phyloP scores from a whole-genome alignment of 2,797 vertebrate species.

The Myotis pilosus region DNA sequence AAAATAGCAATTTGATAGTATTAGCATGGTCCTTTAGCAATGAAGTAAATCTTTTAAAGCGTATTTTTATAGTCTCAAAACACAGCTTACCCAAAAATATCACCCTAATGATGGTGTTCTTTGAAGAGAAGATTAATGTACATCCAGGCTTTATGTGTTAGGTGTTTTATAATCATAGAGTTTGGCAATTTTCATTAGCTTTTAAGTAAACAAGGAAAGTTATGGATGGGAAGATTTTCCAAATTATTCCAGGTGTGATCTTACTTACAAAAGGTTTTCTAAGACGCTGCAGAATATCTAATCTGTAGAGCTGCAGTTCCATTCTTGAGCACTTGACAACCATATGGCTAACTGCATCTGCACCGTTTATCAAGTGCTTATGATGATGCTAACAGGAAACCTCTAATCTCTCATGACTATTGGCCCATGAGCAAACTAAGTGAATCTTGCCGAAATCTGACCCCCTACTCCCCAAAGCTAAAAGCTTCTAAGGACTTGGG shows the following conservation, averaged over 20 bases:
- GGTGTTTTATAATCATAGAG: conserved; percentile 23
- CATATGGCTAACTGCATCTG: not conserved
- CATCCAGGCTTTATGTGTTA: not conserved
- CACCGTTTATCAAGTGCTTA: not conserved
- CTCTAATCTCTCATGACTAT: not conserved
- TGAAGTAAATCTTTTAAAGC: conserved; percentile 27
- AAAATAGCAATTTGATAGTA: conserved; percentile 11
- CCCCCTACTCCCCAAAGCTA: not conserved
- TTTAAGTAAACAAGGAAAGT: conserved; percentile 32
- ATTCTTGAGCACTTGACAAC: not conserved
- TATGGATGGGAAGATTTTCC: conserved; percentile 42
- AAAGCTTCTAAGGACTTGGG: not conserved
- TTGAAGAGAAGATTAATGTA: conserved; percentile 24
- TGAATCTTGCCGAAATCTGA: not conserved
- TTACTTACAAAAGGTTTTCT: conserved; percentile 10
- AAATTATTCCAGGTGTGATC: not conserved
- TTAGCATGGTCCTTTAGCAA: conserved; percentile 28
- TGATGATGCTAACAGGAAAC: not conserved
- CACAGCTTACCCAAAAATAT: conserved; percentile 34
- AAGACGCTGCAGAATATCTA: not conserved
- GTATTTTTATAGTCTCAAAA: conserved; percentile 30
- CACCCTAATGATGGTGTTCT: conserved; percentile 38
- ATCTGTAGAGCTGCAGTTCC: not conserved
- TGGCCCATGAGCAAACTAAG: not conserved
- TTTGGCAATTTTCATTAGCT: conserved; percentile 27